These are phyloP conservation scores for Chrysogorgia sp. DNA, from an alignment of 92 coral and sea anemone genomes.

Conservation along the genomic window DNA sequence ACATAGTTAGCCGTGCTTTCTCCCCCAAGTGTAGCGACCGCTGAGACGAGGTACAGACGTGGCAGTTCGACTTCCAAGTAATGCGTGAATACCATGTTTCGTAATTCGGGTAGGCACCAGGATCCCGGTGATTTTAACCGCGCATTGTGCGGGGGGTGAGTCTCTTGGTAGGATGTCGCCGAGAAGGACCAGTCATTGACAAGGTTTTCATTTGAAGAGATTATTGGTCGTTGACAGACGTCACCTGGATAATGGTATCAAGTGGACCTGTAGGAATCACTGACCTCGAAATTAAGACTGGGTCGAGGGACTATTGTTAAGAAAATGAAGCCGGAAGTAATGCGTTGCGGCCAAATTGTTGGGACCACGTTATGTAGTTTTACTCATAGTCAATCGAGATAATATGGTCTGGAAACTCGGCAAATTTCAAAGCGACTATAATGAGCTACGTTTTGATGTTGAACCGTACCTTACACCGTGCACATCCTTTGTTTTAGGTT, in stretches of 20 bases:
- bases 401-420: no score
- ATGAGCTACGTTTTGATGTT: no score
- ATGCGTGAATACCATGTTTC: constrained; percentile 10
- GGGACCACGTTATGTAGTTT: no score
- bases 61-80: constrained; percentile 41
- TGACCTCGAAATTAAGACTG: not conserved
- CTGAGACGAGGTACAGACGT: constrained; percentile 41
- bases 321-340: not conserved
- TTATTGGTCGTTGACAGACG: constrained; percentile 27
- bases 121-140: constrained; percentile 23
- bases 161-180: constrained; percentile 7
- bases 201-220: constrained; percentile 10
- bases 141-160: constrained; percentile 19
- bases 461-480: no score
- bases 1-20: constrained; percentile 10
- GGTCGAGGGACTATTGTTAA: no score
- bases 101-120: constrained; percentile 35
- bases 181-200: constrained; percentile 36
- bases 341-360: no score
- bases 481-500: no score
- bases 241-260: constrained; percentile 20
- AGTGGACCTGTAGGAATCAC: not conserved
- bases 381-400: no score
- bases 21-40: constrained; percentile 47
- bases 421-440: no score